These are phyloP conservation scores for Agriopis aurantiaria DNA, from an alignment of 2,888 invertebrate genomes.

Conservation along the genomic window DNA sequence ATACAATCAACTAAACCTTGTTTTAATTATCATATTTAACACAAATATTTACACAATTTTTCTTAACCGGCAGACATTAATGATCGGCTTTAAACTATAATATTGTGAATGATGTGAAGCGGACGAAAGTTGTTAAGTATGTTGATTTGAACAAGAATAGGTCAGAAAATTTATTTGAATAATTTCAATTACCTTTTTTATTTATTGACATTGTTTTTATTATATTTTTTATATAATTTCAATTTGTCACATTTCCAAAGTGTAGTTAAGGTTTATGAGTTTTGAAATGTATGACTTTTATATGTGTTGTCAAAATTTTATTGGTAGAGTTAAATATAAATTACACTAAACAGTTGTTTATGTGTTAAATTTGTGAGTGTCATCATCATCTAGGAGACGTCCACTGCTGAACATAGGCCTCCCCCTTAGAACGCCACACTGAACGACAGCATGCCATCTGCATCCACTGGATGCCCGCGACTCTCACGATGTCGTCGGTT, in stretches of 20 bases:
- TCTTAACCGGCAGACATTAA: neutral
- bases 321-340: neutral
- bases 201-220: constrained; percentile 21
- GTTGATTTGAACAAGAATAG: constrained; percentile 12
- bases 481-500: too few species aligned
- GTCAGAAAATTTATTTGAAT: neutral
- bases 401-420: too few species aligned
- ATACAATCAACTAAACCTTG: neutral
- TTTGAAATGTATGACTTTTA: constrained; percentile 7
- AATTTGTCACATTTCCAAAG: constrained; percentile 16
- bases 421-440: too few species aligned
- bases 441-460: too few species aligned
- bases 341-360: constrained; percentile 3
- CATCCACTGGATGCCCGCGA: too few species aligned
- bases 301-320: constrained; percentile 6
- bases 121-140: constrained; percentile 8
- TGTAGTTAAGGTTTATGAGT: constrained; percentile 13
- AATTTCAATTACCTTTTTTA: constrained; percentile 11
- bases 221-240: constrained; percentile 7
- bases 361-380: neutral
- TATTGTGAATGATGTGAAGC: neutral
- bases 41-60: neutral
- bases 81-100: constrained; percentile 1
- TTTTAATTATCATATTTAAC: neutral
- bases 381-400: too few species aligned